Evolutionary conservation across 2,888 invertebrate species (phyloP).

Genomic region (Drosophila anomelani): DNA sequence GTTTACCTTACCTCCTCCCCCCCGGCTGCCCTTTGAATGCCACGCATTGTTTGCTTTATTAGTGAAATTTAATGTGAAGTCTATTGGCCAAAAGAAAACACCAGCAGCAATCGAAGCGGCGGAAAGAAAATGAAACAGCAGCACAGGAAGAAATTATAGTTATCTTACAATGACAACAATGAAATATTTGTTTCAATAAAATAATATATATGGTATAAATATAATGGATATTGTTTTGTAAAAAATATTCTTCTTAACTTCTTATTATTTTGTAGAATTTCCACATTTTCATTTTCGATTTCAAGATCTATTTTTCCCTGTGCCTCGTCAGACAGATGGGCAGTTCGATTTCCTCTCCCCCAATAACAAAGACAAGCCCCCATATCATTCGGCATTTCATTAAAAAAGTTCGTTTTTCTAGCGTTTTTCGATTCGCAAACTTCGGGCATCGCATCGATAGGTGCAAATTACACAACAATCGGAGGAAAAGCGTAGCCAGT

Average conservation of each 20-base stretch:
- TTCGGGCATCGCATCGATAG: conserved; percentile 72
- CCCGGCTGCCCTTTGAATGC: conserved; percentile 33
- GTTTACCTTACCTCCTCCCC: conserved; percentile 53
- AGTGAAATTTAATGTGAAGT: conserved; percentile 75
- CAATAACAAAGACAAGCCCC: not conserved
- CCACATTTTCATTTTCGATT: not conserved
- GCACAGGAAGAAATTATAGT: not conserved
- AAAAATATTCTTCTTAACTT: not conserved
- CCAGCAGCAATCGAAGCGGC: conserved; percentile 11
- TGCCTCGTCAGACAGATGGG: conserved; percentile 29
- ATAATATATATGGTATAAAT: not conserved
- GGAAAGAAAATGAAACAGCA: conserved; percentile 4
- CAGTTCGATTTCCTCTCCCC: conserved; percentile 18
- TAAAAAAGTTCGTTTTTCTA: conserved; percentile 59
- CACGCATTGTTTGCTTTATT: conserved; percentile 76
- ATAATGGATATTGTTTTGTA: not conserved
- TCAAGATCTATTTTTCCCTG: not conserved
- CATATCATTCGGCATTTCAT: conserved; percentile 53
- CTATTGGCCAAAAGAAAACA: conserved; percentile 50
- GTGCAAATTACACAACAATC: conserved; percentile 82
- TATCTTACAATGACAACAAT: not conserved
- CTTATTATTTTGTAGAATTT: not conserved
- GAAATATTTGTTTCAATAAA: not conserved
- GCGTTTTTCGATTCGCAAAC: conserved; percentile 51
- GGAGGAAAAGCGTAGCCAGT: conserved; percentile 6